These are phyloP conservation scores for Chrysaora quinquecirrha DNA, from an alignment of 30 jellyfish, hydroid and myxozoan genomes.

Conservation along the genomic window DNA sequence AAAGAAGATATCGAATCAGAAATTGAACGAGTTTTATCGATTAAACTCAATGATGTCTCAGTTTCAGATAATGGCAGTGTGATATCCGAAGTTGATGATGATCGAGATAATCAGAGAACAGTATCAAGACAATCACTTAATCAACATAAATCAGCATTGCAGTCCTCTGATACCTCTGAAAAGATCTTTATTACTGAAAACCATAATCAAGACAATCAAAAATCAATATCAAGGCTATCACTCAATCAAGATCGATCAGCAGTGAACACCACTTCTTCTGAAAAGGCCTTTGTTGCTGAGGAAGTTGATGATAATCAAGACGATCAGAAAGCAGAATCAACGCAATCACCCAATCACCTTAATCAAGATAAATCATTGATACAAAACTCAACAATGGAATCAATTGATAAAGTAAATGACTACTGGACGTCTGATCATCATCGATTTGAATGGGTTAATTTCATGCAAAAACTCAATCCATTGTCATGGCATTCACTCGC, in stretches of 20 bases:
- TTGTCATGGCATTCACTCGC: slow-evolving; percentile 72
- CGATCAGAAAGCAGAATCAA: not conserved
- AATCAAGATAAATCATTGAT: not conserved
- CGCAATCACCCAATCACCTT: not conserved
- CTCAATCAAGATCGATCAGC: too few species aligned
- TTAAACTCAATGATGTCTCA: not conserved
- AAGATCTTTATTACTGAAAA: too few species aligned
- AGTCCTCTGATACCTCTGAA: too few species aligned
- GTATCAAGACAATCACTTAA: too few species aligned
- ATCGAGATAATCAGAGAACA: not conserved
- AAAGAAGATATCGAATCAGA: slow-evolving; percentile 36
- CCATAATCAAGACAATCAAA: too few species aligned
- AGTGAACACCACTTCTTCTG: not conserved
- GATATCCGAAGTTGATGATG: slow-evolving; percentile 23
- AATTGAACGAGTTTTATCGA: slow-evolving; percentile 25
- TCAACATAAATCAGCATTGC: too few species aligned
- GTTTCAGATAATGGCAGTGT: slow-evolving; percentile 2
- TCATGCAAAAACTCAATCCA: slow-evolving; percentile 57
- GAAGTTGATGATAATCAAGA: not conserved
- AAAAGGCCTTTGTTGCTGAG: not conserved
- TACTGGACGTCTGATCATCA: slow-evolving; percentile 72
- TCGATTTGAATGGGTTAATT: slow-evolving; percentile 68
- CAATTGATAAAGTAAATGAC: slow-evolving; percentile 30
- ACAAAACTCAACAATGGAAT: not conserved
- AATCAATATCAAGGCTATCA: too few species aligned